phyloP scores from a whole-genome alignment of 2,113 vertebrate genomes.

The Corynorhinus townsendii region DNA sequence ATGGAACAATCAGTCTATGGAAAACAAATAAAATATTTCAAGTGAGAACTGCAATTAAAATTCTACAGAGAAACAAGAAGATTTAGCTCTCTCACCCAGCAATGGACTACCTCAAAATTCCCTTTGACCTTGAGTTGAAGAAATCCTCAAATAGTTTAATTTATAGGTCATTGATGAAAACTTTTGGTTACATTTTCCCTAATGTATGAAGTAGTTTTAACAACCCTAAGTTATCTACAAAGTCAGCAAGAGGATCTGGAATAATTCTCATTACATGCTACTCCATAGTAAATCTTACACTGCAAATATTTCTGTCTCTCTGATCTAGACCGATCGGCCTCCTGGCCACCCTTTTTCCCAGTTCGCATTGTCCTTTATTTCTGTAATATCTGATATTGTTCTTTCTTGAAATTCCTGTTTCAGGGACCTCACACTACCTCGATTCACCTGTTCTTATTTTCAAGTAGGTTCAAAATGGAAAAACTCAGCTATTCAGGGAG shows the following conservation, averaged over 20 bases:
- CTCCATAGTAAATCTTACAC: neutral
- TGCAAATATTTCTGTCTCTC: neutral
- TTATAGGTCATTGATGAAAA: neutral
- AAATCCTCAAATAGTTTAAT: neutral
- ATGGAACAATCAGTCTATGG: slow-evolving; percentile 60
- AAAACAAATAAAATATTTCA: neutral
- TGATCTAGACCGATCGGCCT: neutral
- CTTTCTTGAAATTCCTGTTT: neutral
- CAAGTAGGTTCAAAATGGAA: neutral
- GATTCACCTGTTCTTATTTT: neutral
- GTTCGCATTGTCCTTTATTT: neutral
- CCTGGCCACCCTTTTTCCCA: neutral
- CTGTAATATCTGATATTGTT: neutral
- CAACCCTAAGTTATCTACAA: neutral
- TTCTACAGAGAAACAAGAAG: neutral
- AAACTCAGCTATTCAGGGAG: neutral
- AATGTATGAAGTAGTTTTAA: neutral
- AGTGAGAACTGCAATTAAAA: slow-evolving; percentile 14
- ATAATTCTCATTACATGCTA: neutral
- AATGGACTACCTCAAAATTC: neutral
- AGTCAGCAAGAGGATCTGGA: neutral
- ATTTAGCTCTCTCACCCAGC: neutral
- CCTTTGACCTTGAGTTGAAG: neutral
- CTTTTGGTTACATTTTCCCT: neutral
- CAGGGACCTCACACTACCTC: neutral